These are phyloP conservation scores for Papilio protenor DNA, from an alignment of 2,888 invertebrate genomes.

Conservation along the genomic window DNA sequence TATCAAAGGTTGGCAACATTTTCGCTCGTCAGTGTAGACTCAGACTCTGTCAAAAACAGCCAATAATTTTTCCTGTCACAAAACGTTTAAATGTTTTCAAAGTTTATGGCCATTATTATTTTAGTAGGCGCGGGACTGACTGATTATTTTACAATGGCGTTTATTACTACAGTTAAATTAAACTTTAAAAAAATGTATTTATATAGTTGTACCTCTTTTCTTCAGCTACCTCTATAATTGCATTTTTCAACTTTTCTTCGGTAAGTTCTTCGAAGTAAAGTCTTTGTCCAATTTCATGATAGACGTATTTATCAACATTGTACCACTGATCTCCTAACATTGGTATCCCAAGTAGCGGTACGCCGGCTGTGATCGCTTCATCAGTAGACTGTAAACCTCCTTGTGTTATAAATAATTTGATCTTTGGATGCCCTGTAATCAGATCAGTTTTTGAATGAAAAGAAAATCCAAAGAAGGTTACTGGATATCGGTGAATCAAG, in stretches of 20 bases:
- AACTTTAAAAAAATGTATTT: too few species aligned
- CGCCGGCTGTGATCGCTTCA: conserved; percentile 63
- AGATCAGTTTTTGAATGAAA: background rate
- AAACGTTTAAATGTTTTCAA: background rate
- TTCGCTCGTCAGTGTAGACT: too few species aligned
- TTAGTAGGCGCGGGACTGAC: background rate
- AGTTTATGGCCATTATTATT: background rate
- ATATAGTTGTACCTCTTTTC: too few species aligned
- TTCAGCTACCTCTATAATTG: too few species aligned
- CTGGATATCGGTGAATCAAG: background rate
- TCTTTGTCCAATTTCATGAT: conserved; percentile 54
- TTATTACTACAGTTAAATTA: too few species aligned
- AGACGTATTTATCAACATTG: conserved; percentile 54
- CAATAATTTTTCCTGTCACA: too few species aligned
- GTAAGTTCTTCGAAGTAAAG: conserved; percentile 52
- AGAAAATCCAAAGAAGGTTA: background rate
- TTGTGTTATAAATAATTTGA: conserved; percentile 70
- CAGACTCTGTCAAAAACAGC: too few species aligned
- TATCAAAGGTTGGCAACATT: too few species aligned
- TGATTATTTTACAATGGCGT: background rate
- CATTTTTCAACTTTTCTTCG: conserved; percentile 43
- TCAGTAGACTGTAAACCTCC: conserved; percentile 69
- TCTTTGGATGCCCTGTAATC: conserved; percentile 63
- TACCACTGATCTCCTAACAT: conserved; percentile 65
- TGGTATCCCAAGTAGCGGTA: conserved; percentile 63